phyloP scores from a whole-genome alignment of 2,888 invertebrate genomes.

The Drosophila kanekoi region DNA sequence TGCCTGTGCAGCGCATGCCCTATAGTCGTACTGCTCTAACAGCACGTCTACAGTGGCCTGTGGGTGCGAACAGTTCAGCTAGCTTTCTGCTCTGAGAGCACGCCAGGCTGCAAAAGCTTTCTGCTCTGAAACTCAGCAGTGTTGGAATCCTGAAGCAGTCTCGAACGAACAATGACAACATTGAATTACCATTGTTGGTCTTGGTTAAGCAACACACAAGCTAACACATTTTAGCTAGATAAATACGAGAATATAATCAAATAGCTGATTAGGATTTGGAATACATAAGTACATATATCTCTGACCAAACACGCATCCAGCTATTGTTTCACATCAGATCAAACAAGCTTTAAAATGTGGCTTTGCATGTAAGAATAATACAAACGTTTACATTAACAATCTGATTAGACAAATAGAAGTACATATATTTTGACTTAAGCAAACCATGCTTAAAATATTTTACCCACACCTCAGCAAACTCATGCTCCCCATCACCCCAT shows the following conservation, averaged over 20 bases:
- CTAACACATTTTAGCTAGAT: neutral
- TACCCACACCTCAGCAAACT: neutral
- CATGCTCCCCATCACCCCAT: no score
- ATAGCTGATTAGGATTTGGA: no score
- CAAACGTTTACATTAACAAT: conserved; percentile 14
- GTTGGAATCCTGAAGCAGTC: conserved; percentile 16
- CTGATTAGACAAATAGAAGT: conserved; percentile 1
- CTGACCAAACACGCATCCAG: no score
- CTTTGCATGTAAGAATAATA: conserved; percentile 12
- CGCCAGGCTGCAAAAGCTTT: conserved; percentile 42
- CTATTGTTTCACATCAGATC: neutral
- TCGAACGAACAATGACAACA: conserved; percentile 25
- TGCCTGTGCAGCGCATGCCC: neutral
- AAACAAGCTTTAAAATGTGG: neutral
- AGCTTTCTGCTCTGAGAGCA: conserved; percentile 24
- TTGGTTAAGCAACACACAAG: no score
- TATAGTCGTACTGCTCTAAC: conserved; percentile 42
- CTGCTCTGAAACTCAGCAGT: conserved; percentile 1
- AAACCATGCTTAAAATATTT: conserved; percentile 6
- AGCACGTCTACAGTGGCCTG: neutral
- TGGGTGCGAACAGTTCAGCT: conserved; percentile 37
- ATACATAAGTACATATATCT: no score
- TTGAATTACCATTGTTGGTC: conserved; percentile 8
- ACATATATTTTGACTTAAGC: no score
- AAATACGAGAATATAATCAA: no score